phyloP scores from a whole-genome alignment of 1,140 invertebrate genomes.

The Pachypeltis micranthus region DNA sequence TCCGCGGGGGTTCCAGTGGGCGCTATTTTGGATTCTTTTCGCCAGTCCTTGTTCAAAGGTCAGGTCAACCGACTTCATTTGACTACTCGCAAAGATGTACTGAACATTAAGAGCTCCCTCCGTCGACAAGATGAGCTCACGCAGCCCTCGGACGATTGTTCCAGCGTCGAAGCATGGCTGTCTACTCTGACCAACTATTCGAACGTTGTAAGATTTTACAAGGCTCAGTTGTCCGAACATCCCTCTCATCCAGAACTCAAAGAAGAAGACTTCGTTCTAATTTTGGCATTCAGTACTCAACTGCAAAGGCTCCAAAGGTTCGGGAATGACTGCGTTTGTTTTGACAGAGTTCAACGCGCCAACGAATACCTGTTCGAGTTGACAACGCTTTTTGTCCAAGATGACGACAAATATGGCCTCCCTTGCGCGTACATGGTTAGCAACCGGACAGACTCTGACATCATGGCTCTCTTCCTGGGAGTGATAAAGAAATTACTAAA shows the following conservation, averaged over 20 bases:
- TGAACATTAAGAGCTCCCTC: not conserved
- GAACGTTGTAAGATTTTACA: not conserved
- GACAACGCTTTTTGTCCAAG: not conserved
- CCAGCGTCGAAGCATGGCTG: not conserved
- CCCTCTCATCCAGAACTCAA: not conserved
- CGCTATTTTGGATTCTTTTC: not conserved
- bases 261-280: not conserved
- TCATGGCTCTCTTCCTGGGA: not conserved
- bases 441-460: not conserved
- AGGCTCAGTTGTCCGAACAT: not conserved
- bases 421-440: not conserved
- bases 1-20: not conserved
- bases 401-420: not conserved
- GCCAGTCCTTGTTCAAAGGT: not conserved
- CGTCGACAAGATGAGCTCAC: not conserved
- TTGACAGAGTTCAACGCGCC: not conserved
- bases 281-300: not conserved
- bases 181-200: not conserved
- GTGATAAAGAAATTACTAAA: not conserved
- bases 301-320: not conserved
- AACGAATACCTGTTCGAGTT: not conserved
- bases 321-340: not conserved
- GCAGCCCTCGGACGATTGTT: not conserved
- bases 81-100: not conserved
- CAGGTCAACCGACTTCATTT: not conserved